Evolutionary conservation across 53 echinoderm and acorn worm genomes (phyloP), one percentile per base, ranked within the genome.

Genomic region (Stichopus horrens): DNA sequence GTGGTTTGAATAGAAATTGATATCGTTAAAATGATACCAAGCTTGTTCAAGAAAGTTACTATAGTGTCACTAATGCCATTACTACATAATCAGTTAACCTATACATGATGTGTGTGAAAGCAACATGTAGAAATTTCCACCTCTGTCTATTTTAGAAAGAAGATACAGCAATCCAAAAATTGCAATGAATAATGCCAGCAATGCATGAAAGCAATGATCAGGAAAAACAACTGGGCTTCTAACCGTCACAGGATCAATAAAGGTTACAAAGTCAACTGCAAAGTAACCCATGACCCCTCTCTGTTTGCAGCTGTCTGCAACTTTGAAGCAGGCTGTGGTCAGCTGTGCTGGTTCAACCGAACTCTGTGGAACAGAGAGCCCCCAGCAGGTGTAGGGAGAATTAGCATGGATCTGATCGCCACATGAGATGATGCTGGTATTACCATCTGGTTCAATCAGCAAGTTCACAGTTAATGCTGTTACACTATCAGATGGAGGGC

Each of bases 331-430:
- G 1, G 94, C 92, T 56, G 87, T 86, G 21, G 92, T 93, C 77
- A 97, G 87, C 63, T 90, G 90, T 13, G 57, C 90, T 9, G 95
- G 93, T 74, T 97, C 97, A 2, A 97, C 95, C 0, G 97, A 97
- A 18, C 95, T 95, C 88, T 97, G 97, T 4, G 97, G 97, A 16
- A 97, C 93, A 4, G 97, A 95, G 51, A 97, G 86, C 20, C 97
- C 97, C 97, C 97, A 97, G 86, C 95, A 95, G 85, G 89, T 88
- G 88, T 93, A 97, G 2, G 95, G 95, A 7, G 93, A 93, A 52
- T 91, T 91, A 6, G 97, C 95, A 18, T 97, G 97, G 77, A 97
- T 95, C 91, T 97, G 97, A 77, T 97, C 97, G 4, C 97, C 97
- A 8, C 92, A 93, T 4, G 97, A 97, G 7, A 97, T 76, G 8